phyloP scores from a whole-genome alignment of 2,797 vertebrate species.

The Bradypodion ventrale region DNA sequence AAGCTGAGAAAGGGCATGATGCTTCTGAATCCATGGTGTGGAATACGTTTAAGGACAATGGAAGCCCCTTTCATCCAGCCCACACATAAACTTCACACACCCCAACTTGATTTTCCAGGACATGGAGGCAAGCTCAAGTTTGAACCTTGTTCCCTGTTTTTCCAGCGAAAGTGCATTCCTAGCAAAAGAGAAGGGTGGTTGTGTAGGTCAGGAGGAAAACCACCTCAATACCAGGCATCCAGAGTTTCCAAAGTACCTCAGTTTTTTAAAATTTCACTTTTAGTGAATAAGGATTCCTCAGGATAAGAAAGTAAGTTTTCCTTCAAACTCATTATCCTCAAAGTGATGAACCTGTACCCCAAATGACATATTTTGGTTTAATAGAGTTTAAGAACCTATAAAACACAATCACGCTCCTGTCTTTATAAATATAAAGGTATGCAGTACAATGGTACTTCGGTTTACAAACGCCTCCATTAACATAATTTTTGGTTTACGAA shows the following conservation, averaged over 20 bases:
- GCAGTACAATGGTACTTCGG: too few relatives aligned
- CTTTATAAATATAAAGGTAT: not conserved
- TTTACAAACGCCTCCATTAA: too few relatives aligned
- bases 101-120: not conserved
- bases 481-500: too few relatives aligned
- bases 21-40: not conserved
- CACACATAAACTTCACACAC: not conserved
- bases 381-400: not conserved
- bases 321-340: not conserved
- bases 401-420: not conserved
- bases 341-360: too few relatives aligned
- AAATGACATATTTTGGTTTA: not conserved
- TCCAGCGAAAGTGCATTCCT: not conserved
- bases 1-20: not conserved
- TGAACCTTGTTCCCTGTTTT: too few relatives aligned
- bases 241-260: not conserved
- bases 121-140: not conserved
- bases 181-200: not conserved
- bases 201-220: not conserved
- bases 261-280: not conserved
- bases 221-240: not conserved
- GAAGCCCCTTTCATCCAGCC: slow-evolving; percentile 12
- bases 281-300: not conserved
- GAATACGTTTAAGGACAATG: not conserved
- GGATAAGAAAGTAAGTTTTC: not conserved